Base-by-base conservation (phyloP, 2,888 invertebrate genomes). In the Mythimna pallens region DNA sequence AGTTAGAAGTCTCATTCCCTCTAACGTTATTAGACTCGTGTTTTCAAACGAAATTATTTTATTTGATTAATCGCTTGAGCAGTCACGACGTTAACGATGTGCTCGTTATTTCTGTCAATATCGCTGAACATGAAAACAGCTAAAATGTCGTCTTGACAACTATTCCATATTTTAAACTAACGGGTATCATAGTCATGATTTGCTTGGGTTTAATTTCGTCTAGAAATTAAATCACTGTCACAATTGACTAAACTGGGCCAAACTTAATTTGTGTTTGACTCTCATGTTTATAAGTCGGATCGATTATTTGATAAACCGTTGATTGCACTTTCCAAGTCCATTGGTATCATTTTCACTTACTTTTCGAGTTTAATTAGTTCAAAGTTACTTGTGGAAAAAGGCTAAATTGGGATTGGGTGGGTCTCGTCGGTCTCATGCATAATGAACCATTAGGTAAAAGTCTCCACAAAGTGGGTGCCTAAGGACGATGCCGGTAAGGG, bases 91-190 rank as follows among this genome's bases (percentile, higher is more conserved):
- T 67, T 83, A 77, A 83, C 71, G 81, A 86, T 61, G 77, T 68
- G 52, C 77, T 75, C 73, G 52, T 83, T 83, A 74, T 71, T 66
- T 65, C 62, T 77, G 77, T 77, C 74, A 77, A 75, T 76, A 83
- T 9, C 52, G 64, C 58, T 70, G 72, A 85, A 17, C 61, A 66
- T 30, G 34, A 43, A 12, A 54, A 69, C 57, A 47, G 47, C 73
- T 85, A 77, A 80, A 85, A 80, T 75, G 80, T 22, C 52, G 64
- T 73, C 63, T 34, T 57, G 57, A 9, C 58, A 36, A 20, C n/a
- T 59, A 52, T 50, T 47, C 6, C 8, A 30, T 52, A 43, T 20
- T 9, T 40, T 20, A 12, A 36, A 40, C 34, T 72, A 61, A 14
- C 47, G 34, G 70, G 36, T 52, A 12, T 40, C 47, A 34, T 43